Conservation (phyloP, 2,797 vertebrate genomes). For the Falco naumanni region DNA sequence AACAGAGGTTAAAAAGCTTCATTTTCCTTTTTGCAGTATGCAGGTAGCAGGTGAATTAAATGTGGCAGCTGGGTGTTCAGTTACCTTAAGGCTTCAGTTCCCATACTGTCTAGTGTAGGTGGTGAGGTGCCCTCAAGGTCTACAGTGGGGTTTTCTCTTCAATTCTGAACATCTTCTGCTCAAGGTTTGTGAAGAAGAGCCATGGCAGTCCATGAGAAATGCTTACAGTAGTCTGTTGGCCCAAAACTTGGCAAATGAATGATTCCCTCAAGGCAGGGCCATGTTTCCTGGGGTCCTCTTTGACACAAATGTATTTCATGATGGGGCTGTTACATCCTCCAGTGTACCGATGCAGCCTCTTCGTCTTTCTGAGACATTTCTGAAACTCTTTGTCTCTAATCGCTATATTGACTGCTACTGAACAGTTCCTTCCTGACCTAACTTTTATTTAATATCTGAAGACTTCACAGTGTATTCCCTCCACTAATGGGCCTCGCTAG, state of each 20-base stretch:
- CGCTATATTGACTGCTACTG: not conserved
- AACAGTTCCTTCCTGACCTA: not conserved
- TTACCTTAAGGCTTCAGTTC: not conserved
- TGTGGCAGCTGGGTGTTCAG: not conserved
- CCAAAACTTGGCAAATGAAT: not conserved
- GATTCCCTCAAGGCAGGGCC: not conserved
- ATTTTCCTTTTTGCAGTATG: not conserved
- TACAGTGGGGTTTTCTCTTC: not conserved
- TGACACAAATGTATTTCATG: not conserved
- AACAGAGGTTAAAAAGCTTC: not conserved
- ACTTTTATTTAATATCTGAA: not conserved
- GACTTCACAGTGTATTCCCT: not conserved
- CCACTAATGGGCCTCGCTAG: not conserved
- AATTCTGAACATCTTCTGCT: not conserved
- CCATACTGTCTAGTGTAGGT: not conserved
- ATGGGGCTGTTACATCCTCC: not conserved
- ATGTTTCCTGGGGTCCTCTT: not conserved
- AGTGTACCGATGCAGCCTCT: not conserved
- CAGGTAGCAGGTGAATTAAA: not conserved
- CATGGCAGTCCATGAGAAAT: accelerated
- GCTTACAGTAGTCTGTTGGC: not conserved
- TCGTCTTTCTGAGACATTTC: not conserved
- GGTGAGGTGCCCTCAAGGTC: not conserved
- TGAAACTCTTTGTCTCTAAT: not conserved
- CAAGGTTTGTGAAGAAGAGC: not conserved